phyloP scores from a whole-genome alignment of 2,113 vertebrate species.

The zebrafish (Danio rerio) region GRCz12tu NC_133197.1:37866501-37867000 shows the following conservation, averaged over 20 bases:
- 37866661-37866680: background rate
- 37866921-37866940: background rate
- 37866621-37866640: constrained; percentile 20
- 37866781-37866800: background rate
- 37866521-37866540: constrained; percentile 6
- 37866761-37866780: background rate
- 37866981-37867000: too few species aligned
- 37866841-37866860: background rate
- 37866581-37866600: background rate
- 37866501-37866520: constrained; percentile 3
- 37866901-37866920: background rate
- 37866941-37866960: background rate
- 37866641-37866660: constrained; percentile 3
- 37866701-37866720: background rate
- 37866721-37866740: background rate
- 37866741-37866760: background rate
- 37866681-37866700: background rate
- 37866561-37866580: constrained; percentile 14
- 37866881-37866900: background rate
- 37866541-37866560: constrained; percentile 23
- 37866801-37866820: background rate
- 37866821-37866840: background rate
- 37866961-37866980: background rate
- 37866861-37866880: background rate
- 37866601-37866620: background rate